Evolutionary conservation across 2,797 vertebrate genomes (phyloP), one percentile per base, ranked within the genome.

Genomic region (Choloepus didactylus): DNA sequence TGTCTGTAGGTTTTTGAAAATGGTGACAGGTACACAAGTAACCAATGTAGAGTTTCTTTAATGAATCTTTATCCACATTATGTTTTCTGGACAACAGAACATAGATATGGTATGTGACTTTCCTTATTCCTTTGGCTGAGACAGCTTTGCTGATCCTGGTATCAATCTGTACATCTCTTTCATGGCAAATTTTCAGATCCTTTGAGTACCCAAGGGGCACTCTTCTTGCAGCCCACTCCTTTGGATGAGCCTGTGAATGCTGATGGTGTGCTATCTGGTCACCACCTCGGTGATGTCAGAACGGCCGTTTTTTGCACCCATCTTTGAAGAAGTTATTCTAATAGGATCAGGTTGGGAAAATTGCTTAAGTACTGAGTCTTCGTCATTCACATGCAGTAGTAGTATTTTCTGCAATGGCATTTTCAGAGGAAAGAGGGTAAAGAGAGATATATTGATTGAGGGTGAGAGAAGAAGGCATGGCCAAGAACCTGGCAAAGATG

Each of bases 101-200:
- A 56, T 18, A 56, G 18, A 18, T 56, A 56, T 19, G 54, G 54
- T 56, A 21, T 56, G 54, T 3, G 54, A 56, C 16, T 16, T 3
- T 19, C 54, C 54, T 56, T 18, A 21, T 98, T 72, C 99, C 99
- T 98, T 99, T 99, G 67, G 99, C 99, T 99, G 99, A 99, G 97
- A 99, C 99, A 0, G 99, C 99, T 98, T 99, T 99, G 98, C 99
- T 99, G 93, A 99, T 98, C 23, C 99, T 99, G 87, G 99, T 99
- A 95, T 99, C 99, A 6, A 99, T 99, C 95, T 99, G 99, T 44
- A 99, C 99, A 8, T 99, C 99, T 5, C 99, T 97, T 99, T 99
- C 98, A 99, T 95, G 0, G 99, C 99, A 38, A 99, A 99, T 97
- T 99, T 99, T 29, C 99, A 99, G 98, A 99, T 99, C 95, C 99